phyloP scores from a whole-genome alignment of 1,140 invertebrate species.

The Olivierus martensii region DNA sequence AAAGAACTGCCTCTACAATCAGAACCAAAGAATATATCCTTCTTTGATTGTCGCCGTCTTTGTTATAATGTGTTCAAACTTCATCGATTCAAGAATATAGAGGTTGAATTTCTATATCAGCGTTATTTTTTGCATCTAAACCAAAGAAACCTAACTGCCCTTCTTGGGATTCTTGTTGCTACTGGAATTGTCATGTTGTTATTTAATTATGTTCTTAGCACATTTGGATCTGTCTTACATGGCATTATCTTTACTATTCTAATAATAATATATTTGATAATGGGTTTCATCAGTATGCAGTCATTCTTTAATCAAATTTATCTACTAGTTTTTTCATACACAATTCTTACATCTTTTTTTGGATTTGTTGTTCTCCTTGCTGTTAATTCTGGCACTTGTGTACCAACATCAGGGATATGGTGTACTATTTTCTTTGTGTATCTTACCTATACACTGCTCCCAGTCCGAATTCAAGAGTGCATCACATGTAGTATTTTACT shows the following conservation, averaged over 20 bases:
- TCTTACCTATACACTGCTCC: constrained; percentile 72
- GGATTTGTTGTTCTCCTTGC: constrained; percentile 41
- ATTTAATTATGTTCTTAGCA: constrained; percentile 30
- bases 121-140: constrained; percentile 85
- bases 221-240: constrained; percentile 20
- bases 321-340: constrained; percentile 63
- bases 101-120: constrained; percentile 82
- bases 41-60: constrained; percentile 9
- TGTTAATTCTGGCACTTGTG: constrained; percentile 21
- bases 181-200: constrained; percentile 45
- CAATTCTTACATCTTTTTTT: constrained; percentile 54
- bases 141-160: constrained; percentile 72
- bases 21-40: constrained; percentile 3
- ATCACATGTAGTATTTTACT: constrained; percentile 52
- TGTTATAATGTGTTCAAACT: constrained; percentile 15
- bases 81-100: constrained; percentile 19
- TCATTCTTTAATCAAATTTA: constrained; percentile 77
- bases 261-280: constrained; percentile 38
- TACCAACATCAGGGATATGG: constrained; percentile 43
- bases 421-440: constrained; percentile 66
- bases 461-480: constrained; percentile 59
- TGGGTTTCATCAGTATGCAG: constrained; percentile 57
- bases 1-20: constrained; percentile 8
- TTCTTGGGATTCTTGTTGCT: constrained; percentile 56
- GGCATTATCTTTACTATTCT: constrained; percentile 28